These are phyloP conservation scores for Tursiops truncatus DNA, from an alignment of 2,113 vertebrate genomes.

Conservation along the genomic window DNA sequence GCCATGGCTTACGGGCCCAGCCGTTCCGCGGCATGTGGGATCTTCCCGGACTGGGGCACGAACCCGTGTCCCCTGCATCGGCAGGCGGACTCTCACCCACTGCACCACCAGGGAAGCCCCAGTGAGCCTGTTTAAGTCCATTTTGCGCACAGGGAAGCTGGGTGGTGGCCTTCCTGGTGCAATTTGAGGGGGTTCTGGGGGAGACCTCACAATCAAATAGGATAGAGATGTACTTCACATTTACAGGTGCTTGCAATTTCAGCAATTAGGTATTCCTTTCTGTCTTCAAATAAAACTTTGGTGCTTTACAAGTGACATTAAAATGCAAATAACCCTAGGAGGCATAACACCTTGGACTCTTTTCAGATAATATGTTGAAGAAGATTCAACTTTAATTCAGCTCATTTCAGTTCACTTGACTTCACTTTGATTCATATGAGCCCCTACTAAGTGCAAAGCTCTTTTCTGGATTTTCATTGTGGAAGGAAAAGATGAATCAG, in stretches of 20 bases:
- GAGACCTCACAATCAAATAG: slow-evolving; percentile 28
- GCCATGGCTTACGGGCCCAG: too few relatives aligned
- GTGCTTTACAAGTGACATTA: slow-evolving; percentile 64
- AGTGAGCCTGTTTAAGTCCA: background rate
- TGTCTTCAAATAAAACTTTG: slow-evolving; percentile 61
- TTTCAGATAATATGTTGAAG: slow-evolving; percentile 39
- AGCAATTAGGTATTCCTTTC: slow-evolving; percentile 59
- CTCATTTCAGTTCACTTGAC: background rate
- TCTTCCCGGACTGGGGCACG: too few relatives aligned
- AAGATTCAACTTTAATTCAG: slow-evolving; percentile 26
- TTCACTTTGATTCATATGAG: background rate
- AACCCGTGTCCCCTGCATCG: too few relatives aligned
- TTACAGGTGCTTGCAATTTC: slow-evolving; percentile 49
- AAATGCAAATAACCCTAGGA: slow-evolving; percentile 58
- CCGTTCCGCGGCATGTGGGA: too few relatives aligned
- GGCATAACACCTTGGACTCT: slow-evolving; percentile 1
- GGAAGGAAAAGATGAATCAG: background rate
- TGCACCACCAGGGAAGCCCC: too few relatives aligned
- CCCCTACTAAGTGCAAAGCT: background rate
- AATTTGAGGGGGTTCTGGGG: background rate
- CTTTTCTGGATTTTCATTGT: background rate
- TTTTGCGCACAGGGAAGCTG: background rate
- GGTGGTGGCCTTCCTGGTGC: background rate
- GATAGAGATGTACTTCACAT: slow-evolving; percentile 1
- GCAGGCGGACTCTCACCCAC: too few relatives aligned